A percentile compares a stretch with the other conserved stretches of the same genome.
These are phyloP conservation scores for Actinostola sp. DNA, from an alignment of 92 coral and sea anemone genomes.

Conservation along the genomic window DNA sequence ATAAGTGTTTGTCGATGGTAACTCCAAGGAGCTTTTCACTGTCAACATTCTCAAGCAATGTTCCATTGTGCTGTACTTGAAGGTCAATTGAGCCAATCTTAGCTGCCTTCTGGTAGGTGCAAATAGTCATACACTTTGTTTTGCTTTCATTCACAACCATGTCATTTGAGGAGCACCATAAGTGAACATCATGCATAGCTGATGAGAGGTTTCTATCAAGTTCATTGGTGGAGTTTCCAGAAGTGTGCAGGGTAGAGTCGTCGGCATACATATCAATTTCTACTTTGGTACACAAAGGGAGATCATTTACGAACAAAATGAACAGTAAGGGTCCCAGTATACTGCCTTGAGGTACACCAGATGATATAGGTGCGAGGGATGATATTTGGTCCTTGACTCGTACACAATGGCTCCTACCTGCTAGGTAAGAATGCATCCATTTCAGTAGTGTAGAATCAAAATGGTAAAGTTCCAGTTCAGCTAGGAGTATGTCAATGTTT, in stretches of 20 bases:
- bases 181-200: background rate
- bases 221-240: background rate
- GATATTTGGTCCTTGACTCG: constrained; percentile 20
- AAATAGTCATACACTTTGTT: background rate
- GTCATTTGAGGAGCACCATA: background rate
- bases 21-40: constrained; percentile 14
- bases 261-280: constrained; percentile 10
- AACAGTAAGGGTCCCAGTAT: constrained; percentile 50
- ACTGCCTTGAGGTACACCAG: constrained; percentile 51
- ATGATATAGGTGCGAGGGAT: constrained; percentile 10
- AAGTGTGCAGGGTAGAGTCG: background rate
- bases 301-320: constrained; percentile 26
- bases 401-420: constrained; percentile 29
- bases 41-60: background rate
- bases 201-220: background rate
- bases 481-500: constrained; percentile 14
- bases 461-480: constrained; percentile 23
- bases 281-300: background rate
- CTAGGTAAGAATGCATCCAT: constrained; percentile 43
- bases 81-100: background rate
- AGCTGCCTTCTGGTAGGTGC: background rate
- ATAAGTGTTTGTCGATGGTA: constrained; percentile 25
- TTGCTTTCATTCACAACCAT: background rate
- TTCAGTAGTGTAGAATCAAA: constrained; percentile 17
- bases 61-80: background rate